These are phyloP conservation scores for Cactoblastis cactorum DNA, from an alignment of 2,888 invertebrate genomes.

Conservation along the genomic window DNA sequence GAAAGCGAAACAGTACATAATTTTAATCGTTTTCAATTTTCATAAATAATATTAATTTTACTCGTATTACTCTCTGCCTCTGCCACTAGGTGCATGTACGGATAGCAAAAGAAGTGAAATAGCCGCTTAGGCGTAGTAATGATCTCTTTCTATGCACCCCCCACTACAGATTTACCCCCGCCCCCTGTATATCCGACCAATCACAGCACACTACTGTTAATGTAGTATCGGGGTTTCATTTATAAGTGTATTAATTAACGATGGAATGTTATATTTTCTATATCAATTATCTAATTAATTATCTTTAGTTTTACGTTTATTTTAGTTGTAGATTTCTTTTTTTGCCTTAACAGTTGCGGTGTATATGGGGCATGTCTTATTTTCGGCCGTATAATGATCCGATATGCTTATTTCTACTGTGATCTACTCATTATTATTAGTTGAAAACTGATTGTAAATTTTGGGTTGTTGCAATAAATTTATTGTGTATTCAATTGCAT, in stretches of 20 bases:
- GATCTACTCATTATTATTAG: conserved; percentile 41
- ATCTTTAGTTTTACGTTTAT: conserved; percentile 32
- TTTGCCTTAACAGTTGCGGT: conserved; percentile 44
- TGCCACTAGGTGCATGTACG: conserved; percentile 10
- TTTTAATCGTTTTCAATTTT: no score
- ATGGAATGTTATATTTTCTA: conserved; percentile 59
- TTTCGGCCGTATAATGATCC: conserved; percentile 26
- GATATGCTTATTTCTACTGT: conserved; percentile 21
- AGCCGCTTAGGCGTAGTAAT: conserved; percentile 2
- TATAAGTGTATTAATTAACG: conserved; percentile 56
- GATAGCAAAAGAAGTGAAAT: conserved; percentile 1
- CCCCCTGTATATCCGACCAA: conserved; percentile 11
- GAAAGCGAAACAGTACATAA: no score
- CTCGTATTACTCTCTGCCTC: not conserved
- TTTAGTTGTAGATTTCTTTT: conserved; percentile 38
- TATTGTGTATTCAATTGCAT: conserved; percentile 53
- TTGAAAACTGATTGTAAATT: conserved; percentile 55
- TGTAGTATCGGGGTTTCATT: conserved; percentile 55
- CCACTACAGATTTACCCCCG: not conserved
- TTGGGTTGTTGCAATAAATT: conserved; percentile 78
- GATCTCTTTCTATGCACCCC: conserved; percentile 12
- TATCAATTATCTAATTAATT: conserved; percentile 29
- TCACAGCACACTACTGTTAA: conserved; percentile 33
- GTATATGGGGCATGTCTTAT: conserved; percentile 50
- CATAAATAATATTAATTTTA: not conserved